phyloP scores from a whole-genome alignment of 2,888 invertebrate species.

The Chaetogeoica ovagalla region DNA sequence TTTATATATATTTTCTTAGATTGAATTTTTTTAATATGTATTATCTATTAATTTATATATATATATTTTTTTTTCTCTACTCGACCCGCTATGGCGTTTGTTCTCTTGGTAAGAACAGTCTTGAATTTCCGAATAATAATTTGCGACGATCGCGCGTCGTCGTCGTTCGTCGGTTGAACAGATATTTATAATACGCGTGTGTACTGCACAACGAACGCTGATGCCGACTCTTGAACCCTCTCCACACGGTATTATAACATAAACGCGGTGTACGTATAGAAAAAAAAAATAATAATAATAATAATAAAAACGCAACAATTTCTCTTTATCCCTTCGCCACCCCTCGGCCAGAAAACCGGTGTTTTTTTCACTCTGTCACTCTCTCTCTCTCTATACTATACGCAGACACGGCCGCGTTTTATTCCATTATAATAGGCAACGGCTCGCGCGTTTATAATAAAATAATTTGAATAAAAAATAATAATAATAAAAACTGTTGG shows the following conservation, averaged over 20 bases:
- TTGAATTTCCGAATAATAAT: slow-evolving; percentile 7
- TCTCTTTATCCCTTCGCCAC: background rate
- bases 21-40: too few relatives aligned
- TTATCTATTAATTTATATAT: too few relatives aligned
- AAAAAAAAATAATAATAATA: too few relatives aligned
- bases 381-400: too few relatives aligned
- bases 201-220: background rate
- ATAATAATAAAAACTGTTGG: slow-evolving; percentile 4
- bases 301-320: slow-evolving; percentile 19
- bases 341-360: slow-evolving; percentile 30
- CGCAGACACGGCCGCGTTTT: slow-evolving; percentile 3
- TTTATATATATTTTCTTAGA: too few relatives aligned
- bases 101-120: background rate
- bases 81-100: too few relatives aligned
- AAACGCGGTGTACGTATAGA: background rate
- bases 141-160: background rate
- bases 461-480: background rate
- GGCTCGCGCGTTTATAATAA: slow-evolving; percentile 20
- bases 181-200: background rate
- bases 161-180: background rate
- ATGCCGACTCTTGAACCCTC: slow-evolving; percentile 36
- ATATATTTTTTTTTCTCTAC: too few relatives aligned
- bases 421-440: slow-evolving; percentile 18
- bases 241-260: background rate
- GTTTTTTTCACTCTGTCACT: slow-evolving; percentile 26